Base-by-base conservation (phyloP, 2,797 vertebrate species). In the Cygnus olor region DNA sequence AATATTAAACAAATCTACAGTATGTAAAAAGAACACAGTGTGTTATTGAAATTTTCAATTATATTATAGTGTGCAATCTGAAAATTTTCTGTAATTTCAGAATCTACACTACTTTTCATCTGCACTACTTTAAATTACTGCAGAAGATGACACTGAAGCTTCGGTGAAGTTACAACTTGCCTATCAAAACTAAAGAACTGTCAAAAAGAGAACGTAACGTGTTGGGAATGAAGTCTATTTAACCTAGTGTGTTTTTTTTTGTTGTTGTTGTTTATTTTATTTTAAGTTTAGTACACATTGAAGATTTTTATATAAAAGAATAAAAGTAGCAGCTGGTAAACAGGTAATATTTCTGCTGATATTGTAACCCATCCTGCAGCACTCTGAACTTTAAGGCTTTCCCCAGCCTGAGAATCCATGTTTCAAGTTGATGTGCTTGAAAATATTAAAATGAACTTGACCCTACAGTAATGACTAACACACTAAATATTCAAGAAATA, bases 171-270 rank as follows among this genome's bases (percentile, higher is more conserved):
- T 77, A 61, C 8, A 71, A 6, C 4, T 65, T 57, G 27, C 14
- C 5, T 74, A 63, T 32, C 5, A 78, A 77, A 70, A 70, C 6
- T 54, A 14, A 36, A 30, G 19, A 68, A 36, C 5, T 1, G 1
- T 64, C 9, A 72, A 77, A 82, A 83, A 65, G 4, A 70, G 36
- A 61, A 44, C 17, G 28, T 9, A 57, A 42, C 25, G 0, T 25
- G 3, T 27, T 4, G 15, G 40, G 65, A 83, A 72, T 77, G 0
- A 17, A 15, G 8, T n/a, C 6, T 3, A 5, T 64, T 70, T 51
- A 68, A 45, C 14, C 1, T 42, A 22, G 5, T 45, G n/a, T 1
- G 6, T 82, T 51, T 49, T 22, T 24, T 7, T n/a, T n/a, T n/a
- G n/a, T n/a, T n/a, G 6, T 51, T 51, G 49, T 51, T 51, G 21